Percentiles rank a stretch among this genome's conserved stretches.
Evolutionary conservation across 92 coral and sea anemone genomes (phyloP).

Genomic region (Parazoanthus atlanticus): DNA sequence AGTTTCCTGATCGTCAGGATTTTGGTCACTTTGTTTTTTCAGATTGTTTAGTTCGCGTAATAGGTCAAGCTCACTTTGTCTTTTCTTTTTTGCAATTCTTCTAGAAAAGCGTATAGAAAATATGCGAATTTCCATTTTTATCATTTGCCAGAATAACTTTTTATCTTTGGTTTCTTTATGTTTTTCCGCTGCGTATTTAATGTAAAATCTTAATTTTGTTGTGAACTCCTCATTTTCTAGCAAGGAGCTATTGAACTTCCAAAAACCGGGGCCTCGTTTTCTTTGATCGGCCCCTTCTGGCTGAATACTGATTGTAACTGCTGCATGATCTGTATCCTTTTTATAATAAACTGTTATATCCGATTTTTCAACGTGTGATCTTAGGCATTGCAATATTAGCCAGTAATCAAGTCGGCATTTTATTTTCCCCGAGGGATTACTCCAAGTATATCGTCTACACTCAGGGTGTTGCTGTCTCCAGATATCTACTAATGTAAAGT

Average conservation of each 20-base stretch:
- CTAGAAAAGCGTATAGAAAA: slow-evolving; percentile 33
- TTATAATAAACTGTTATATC: slow-evolving; percentile 28
- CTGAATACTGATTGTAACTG: slow-evolving; percentile 2
- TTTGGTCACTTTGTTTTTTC: slow-evolving; percentile 14
- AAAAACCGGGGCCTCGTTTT: slow-evolving; percentile 50
- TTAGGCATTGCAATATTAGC: slow-evolving; percentile 38
- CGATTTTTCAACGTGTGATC: slow-evolving; percentile 8
- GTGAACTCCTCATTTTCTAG: slow-evolving; percentile 41
- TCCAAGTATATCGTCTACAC: slow-evolving; percentile 26
- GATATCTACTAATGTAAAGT: slow-evolving; percentile 26
- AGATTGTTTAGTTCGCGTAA: slow-evolving; percentile 7
- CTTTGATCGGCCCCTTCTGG: not conserved
- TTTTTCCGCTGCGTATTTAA: slow-evolving; percentile 30
- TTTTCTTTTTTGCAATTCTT: slow-evolving; percentile 25
- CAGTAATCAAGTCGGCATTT: slow-evolving; percentile 50
- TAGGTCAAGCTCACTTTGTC: slow-evolving; percentile 16
- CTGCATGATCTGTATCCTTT: slow-evolving; percentile 43
- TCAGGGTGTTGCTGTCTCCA: slow-evolving; percentile 49
- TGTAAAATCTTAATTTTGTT: slow-evolving; percentile 16
- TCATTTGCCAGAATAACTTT: slow-evolving; percentile 35
- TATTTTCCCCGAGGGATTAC: slow-evolving; percentile 34
- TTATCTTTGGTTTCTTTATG: slow-evolving; percentile 15
- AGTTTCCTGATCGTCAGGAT: slow-evolving; percentile 3
- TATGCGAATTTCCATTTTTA: slow-evolving; percentile 46
- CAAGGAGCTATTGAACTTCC: slow-evolving; percentile 53